These are phyloP conservation scores for Zoanthus sansibaricus DNA, from an alignment of 92 coral and sea anemone species.

Conservation along the genomic window DNA sequence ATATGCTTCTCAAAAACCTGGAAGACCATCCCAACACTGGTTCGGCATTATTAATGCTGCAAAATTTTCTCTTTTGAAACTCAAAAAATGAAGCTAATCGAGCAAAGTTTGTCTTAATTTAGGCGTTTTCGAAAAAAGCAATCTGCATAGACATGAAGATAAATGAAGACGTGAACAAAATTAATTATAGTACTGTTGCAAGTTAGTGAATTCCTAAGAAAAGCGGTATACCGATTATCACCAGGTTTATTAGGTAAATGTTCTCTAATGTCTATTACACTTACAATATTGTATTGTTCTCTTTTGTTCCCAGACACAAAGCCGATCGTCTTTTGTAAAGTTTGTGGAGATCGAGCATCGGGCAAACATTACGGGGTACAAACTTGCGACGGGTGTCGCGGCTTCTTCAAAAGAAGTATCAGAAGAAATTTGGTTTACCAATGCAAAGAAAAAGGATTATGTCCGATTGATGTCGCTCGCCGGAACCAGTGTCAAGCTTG, in stretches of 20 bases:
- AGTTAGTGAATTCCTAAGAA: neutral
- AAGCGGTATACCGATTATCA: neutral
- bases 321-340: constrained; percentile 83
- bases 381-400: constrained; percentile 97
- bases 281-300: constrained; percentile 38
- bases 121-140: neutral
- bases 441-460: constrained; percentile 88
- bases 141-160: neutral
- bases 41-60: constrained; percentile 38
- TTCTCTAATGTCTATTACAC: constrained; percentile 14
- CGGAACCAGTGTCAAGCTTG: constrained; percentile 98
- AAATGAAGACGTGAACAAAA: neutral
- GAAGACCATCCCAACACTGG: neutral
- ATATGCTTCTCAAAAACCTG: neutral
- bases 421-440: constrained; percentile 88
- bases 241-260: neutral
- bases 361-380: constrained; percentile 97
- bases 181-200: neutral
- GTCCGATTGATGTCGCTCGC: constrained; percentile 96
- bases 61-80: constrained; percentile 1
- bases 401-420: constrained; percentile 96
- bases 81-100: neutral
- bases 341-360: constrained; percentile 95
- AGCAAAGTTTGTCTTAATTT: neutral
- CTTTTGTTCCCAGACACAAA: constrained; percentile 65